Conservation (phyloP, 2,113 vertebrate genomes). For the Jaculus jaculus region DNA sequence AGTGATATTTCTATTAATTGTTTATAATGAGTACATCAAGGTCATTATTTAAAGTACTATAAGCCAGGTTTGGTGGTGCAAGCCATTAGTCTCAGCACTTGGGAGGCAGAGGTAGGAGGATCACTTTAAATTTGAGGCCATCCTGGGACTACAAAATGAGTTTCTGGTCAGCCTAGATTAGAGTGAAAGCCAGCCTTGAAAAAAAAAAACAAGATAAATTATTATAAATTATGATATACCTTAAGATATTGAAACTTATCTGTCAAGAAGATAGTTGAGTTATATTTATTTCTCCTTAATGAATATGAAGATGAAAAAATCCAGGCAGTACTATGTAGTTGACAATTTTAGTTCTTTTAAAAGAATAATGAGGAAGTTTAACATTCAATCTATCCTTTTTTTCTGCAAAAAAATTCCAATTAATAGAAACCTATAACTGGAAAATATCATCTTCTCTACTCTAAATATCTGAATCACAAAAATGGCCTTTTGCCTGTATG, state of each 20-base stretch:
- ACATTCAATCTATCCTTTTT: not conserved
- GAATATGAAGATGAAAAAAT: not conserved
- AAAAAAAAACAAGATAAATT: too few species aligned
- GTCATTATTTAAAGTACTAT: conserved; percentile 13
- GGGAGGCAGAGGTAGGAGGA: too few species aligned
- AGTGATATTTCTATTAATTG: not conserved
- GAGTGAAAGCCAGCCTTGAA: too few species aligned
- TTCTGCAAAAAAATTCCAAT: not conserved
- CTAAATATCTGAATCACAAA: not conserved
- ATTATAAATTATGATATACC: not conserved
- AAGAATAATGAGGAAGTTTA: not conserved
- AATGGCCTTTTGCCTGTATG: not conserved
- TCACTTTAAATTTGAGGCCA: too few species aligned
- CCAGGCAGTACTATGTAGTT: not conserved
- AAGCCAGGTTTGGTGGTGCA: not conserved
- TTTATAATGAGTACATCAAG: not conserved
- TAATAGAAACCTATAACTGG: not conserved
- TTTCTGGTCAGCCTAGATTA: too few species aligned
- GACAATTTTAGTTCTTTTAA: not conserved
- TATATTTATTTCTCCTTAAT: not conserved
- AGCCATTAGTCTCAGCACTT: too few species aligned
- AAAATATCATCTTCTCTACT: not conserved
- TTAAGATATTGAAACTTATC: not conserved
- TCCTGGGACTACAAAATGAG: too few species aligned
- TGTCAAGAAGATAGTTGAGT: not conserved